Evolutionary conservation across 2,888 invertebrate species (phyloP).

Genomic region (Ectemnius lituratus): DNA sequence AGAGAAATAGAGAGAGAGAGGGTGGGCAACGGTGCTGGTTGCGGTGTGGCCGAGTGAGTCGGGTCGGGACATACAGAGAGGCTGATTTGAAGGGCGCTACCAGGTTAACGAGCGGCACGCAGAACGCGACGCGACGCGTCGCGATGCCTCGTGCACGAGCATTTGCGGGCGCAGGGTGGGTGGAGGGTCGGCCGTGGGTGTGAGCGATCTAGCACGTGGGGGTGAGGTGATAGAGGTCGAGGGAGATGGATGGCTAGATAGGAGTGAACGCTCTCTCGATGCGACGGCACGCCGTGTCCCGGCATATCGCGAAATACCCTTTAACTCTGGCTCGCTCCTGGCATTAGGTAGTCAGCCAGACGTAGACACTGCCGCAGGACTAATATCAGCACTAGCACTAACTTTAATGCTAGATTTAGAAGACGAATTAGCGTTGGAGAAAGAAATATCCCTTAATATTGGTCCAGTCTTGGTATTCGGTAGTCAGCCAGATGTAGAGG

Average conservation of each 20-base stretch:
- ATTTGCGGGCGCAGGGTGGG: too few relatives aligned
- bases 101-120: constrained; percentile 78
- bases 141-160: constrained; percentile 22
- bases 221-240: constrained; percentile 50
- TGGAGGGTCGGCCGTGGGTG: constrained; percentile 34
- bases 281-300: background rate
- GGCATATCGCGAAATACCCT: constrained; percentile 9
- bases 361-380: too few relatives aligned
- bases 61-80: too few relatives aligned
- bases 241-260: constrained; percentile 22
- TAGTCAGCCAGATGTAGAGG: too few relatives aligned
- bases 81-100: constrained; percentile 71
- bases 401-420: too few relatives aligned
- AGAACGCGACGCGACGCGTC: constrained; percentile 57
- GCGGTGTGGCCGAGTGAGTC: constrained; percentile 39
- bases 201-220: constrained; percentile 41
- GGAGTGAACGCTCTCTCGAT: constrained; percentile 3
- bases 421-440: too few relatives aligned
- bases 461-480: too few relatives aligned
- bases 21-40: background rate
- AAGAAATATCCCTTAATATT: too few relatives aligned
- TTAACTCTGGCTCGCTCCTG: too few relatives aligned
- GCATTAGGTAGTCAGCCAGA: too few relatives aligned
- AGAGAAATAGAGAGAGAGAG: too few relatives aligned
- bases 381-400: too few relatives aligned